These are phyloP conservation scores for Schizothorax lantsangensis DNA, from an alignment of 2,797 vertebrate species.

Conservation along the genomic window DNA sequence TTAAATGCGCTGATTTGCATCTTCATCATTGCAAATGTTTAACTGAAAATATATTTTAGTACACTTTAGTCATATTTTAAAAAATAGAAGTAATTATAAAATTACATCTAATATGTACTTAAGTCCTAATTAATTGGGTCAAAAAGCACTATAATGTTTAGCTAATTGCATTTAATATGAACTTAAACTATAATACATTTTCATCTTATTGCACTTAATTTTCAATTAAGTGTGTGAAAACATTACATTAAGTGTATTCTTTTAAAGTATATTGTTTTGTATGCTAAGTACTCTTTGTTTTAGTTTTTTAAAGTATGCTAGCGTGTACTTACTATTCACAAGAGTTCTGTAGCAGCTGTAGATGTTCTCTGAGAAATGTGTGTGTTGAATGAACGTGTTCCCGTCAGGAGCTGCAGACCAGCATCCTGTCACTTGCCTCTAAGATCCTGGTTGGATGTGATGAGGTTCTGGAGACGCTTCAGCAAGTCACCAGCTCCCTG, in stretches of 20 bases:
- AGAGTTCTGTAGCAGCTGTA: not conserved
- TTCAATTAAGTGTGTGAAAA: too few relatives aligned
- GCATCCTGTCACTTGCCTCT: constrained; percentile 93
- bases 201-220: not conserved
- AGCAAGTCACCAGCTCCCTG: constrained; percentile 95
- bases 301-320: not conserved
- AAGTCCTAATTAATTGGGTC: not conserved
- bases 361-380: constrained; percentile 28
- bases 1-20: too few relatives aligned
- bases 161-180: not conserved
- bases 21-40: too few relatives aligned
- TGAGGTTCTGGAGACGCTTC: constrained; percentile 96
- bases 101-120: too few relatives aligned
- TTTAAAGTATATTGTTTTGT: not conserved
- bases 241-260: not conserved
- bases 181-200: not conserved
- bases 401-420: constrained; percentile 91
- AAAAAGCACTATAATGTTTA: not conserved
- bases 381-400: constrained; percentile 47
- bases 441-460: constrained; percentile 97
- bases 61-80: not conserved
- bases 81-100: too few relatives aligned
- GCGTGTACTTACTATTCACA: not conserved
- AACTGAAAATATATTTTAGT: too few relatives aligned
- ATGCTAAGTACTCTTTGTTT: not conserved